These are phyloP conservation scores for Aphis gossypii DNA, from an alignment of 1,140 invertebrate species.

Conservation along the genomic window DNA sequence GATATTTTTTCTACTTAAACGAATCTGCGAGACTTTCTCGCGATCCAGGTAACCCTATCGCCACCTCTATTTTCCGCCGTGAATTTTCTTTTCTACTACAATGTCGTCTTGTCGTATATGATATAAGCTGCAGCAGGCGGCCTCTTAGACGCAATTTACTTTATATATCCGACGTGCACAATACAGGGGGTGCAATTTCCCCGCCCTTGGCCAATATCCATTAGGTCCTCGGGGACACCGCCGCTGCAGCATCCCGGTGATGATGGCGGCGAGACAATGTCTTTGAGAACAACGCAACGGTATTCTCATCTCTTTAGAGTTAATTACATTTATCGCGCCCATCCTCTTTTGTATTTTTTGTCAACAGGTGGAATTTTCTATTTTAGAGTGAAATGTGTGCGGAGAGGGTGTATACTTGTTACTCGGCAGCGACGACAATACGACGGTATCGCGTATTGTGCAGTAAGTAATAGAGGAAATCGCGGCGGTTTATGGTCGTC, in stretches of 20 bases:
- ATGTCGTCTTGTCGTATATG: neutral
- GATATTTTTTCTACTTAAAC: constrained; percentile 39
- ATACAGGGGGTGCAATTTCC: neutral
- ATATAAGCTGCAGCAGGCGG: neutral
- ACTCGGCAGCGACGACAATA: neutral
- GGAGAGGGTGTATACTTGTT: neutral
- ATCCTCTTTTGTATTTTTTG: neutral
- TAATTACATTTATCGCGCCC: constrained; percentile 54
- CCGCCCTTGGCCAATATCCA: constrained; percentile 20
- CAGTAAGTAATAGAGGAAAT: neutral
- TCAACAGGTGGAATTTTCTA: constrained; percentile 54
- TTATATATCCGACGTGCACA: constrained; percentile 49
- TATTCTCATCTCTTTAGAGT: constrained; percentile 44
- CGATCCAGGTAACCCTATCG: neutral
- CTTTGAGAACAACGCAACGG: neutral
- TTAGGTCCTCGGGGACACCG: constrained; percentile 45
- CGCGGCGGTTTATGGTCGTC: neutral
- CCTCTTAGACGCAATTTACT: constrained; percentile 56
- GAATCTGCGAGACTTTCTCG: neutral
- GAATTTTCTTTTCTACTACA: constrained; percentile 32
- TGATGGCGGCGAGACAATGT: constrained; percentile 37
- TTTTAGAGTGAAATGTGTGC: neutral
- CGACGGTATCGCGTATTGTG: constrained; percentile 9
- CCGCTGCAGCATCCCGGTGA: neutral
- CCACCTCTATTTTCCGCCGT: neutral